These are phyloP conservation scores for Peromyscus leucopus DNA, from an alignment of 2,113 vertebrate genomes.

Conservation along the genomic window DNA sequence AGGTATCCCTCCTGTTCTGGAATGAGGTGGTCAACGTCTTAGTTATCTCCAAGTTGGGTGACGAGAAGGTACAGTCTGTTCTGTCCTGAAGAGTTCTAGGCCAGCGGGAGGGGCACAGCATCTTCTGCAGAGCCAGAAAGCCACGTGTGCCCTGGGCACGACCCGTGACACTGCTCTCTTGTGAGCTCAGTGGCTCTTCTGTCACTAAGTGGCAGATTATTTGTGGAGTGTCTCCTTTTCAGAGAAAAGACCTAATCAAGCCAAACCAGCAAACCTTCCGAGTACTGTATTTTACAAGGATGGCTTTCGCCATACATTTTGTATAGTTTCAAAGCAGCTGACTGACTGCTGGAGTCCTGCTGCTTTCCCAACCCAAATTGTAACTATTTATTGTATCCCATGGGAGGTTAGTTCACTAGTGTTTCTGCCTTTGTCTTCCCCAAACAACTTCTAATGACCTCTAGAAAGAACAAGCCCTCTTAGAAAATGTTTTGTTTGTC, in stretches of 20 bases:
- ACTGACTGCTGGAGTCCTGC: conserved; percentile 31
- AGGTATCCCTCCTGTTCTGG: not conserved
- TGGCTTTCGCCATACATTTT: conserved; percentile 51
- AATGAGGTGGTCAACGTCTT: not conserved
- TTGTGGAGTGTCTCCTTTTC: conserved; percentile 49
- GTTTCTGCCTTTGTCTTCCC: conserved; percentile 6
- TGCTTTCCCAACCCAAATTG: conserved; percentile 32
- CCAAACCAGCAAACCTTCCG: conserved; percentile 50
- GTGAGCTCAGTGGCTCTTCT: conserved; percentile 33
- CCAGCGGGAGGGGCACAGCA: not conserved
- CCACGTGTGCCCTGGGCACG: not conserved
- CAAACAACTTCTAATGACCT: not conserved
- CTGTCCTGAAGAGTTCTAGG: not conserved
- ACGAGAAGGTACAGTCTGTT: not conserved
- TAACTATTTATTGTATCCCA: conserved; percentile 40
- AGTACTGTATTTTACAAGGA: conserved; percentile 58
- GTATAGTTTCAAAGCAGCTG: conserved; percentile 60
- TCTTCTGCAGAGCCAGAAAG: not conserved
- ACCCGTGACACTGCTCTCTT: not conserved
- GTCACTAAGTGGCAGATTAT: conserved; percentile 38
- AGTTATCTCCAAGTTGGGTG: not conserved
- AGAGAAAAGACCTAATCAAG: conserved; percentile 62
- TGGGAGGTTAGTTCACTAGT: conserved; percentile 21
- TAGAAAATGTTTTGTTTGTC: not conserved
- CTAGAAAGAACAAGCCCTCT: conserved; percentile 6